Conservation (phyloP, 2,888 invertebrate species). For the Pollenia labialis region DNA sequence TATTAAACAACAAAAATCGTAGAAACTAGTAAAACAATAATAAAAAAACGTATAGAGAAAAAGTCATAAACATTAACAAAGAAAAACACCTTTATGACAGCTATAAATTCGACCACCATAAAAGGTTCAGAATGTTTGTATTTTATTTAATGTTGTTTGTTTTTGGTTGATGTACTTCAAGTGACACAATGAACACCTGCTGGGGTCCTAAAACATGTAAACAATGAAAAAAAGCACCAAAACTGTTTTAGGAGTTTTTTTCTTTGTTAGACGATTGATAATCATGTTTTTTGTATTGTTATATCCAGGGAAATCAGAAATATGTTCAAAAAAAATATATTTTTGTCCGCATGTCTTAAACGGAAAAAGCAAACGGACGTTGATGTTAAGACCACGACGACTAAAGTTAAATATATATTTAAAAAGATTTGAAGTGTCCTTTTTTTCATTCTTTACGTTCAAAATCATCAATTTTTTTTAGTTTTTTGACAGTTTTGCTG, state of each 20-base stretch:
- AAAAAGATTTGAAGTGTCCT: too few species aligned
- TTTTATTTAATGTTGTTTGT: not conserved
- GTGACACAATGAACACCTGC: slow-evolving; percentile 67
- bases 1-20: not conserved
- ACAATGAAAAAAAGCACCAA: slow-evolving; percentile 38
- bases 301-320: too few species aligned
- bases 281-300: not conserved
- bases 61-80: slow-evolving; percentile 28
- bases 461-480: too few species aligned
- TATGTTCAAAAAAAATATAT: too few species aligned
- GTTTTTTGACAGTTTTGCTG: too few species aligned
- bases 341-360: too few species aligned
- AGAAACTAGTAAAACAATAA: slow-evolving; percentile 15
- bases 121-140: slow-evolving; percentile 32
- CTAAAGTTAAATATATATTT: too few species aligned
- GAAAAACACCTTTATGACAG: slow-evolving; percentile 68
- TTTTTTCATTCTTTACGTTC: too few species aligned
- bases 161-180: slow-evolving; percentile 7
- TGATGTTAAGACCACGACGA: too few species aligned
- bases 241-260: slow-evolving; percentile 35
- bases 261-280: not conserved
- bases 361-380: too few species aligned
- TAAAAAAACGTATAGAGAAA: slow-evolving; percentile 11
- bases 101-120: slow-evolving; percentile 71
- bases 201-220: slow-evolving; percentile 40